Conservation (phyloP, 2,113 vertebrate genomes). For the Craseonycteris thonglongyai region DNA sequence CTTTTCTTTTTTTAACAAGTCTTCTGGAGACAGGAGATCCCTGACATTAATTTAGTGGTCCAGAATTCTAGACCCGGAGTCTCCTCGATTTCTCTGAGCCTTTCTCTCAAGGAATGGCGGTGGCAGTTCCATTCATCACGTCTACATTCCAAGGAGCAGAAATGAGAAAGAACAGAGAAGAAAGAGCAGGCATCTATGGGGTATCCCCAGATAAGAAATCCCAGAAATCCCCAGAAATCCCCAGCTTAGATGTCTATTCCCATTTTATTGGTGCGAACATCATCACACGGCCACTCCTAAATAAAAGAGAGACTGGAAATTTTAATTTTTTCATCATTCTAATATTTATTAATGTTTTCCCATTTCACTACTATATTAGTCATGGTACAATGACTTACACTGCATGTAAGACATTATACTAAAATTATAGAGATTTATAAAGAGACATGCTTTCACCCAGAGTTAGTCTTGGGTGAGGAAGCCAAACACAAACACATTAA, state of each 20-base stretch:
- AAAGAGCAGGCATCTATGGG: neutral
- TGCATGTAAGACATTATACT: neutral
- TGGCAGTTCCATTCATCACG: too few species aligned
- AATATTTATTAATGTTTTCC: neutral
- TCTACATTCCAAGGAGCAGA: neutral
- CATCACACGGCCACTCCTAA: neutral
- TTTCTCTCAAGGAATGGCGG: neutral
- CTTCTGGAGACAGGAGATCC: neutral
- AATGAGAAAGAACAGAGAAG: neutral
- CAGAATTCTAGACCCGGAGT: neutral
- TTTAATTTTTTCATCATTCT: neutral
- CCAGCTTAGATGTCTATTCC: neutral
- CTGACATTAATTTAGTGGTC: neutral
- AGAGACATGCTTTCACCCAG: neutral
- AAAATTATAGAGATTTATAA: neutral
- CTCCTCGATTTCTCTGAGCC: neutral
- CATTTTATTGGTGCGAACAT: neutral
- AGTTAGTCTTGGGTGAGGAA: slow-evolving; percentile 15
- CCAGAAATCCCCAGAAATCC: neutral
- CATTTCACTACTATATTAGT: neutral
- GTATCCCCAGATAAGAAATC: too few species aligned
- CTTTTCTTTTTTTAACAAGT: neutral
- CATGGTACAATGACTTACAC: neutral
- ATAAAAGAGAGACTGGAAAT: neutral
- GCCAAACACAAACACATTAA: neutral